phyloP scores from a whole-genome alignment of 2,888 invertebrate genomes.

The Cryptus viduatorius region DNA sequence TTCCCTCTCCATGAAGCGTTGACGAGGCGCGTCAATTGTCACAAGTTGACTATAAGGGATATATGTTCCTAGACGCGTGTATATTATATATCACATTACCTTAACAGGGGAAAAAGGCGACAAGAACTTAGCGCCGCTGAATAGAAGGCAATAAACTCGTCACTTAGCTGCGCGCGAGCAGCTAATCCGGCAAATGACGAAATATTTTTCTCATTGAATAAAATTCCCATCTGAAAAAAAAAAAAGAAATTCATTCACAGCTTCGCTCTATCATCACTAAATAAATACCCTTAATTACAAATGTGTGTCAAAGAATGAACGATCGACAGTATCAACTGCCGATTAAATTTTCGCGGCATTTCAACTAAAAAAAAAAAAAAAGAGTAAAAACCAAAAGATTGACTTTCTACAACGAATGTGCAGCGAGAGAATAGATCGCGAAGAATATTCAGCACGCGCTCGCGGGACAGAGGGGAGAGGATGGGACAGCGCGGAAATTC shows the following conservation, averaged over 20 bases:
- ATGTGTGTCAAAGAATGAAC: neutral
- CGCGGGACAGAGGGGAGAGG: too few relatives aligned
- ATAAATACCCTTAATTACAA: neutral
- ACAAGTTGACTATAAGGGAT: slow-evolving; percentile 12
- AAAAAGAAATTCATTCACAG: neutral
- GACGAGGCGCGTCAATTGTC: slow-evolving; percentile 35
- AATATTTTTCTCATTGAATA: neutral
- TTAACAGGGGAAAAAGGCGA: neutral
- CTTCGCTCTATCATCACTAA: neutral
- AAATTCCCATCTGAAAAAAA: neutral
- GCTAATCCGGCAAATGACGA: neutral
- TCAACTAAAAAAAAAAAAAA: neutral
- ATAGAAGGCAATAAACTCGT: slow-evolving; percentile 15
- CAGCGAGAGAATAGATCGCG: slow-evolving; percentile 39
- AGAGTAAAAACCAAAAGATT: neutral
- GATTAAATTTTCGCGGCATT: slow-evolving; percentile 10
- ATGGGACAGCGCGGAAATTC: slow-evolving; percentile 38
- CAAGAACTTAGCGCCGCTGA: neutral
- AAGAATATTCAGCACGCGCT: slow-evolving; percentile 53
- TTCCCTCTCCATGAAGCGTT: neutral
- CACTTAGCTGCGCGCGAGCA: neutral
- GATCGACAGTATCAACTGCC: slow-evolving; percentile 16
- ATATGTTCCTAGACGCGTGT: neutral
- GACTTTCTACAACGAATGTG: slow-evolving; percentile 11
- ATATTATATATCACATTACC: slow-evolving; percentile 6